A percentile compares a stretch with the other conserved stretches of the same genome.
Evolutionary conservation across 2,797 vertebrate species (phyloP).

Genomic region (Percopsis omiscomaycus): DNA sequence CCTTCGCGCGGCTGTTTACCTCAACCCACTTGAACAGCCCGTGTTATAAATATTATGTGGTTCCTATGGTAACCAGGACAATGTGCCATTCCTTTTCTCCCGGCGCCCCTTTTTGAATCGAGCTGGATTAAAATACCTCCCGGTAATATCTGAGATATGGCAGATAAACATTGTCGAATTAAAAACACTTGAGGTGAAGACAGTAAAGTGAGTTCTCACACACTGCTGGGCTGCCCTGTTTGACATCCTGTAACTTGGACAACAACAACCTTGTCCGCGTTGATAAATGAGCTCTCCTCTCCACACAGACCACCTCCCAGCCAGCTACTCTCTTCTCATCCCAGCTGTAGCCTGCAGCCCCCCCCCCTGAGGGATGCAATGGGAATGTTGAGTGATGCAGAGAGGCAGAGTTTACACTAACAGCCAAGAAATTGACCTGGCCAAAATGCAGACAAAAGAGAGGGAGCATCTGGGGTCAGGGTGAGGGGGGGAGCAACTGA

Average conservation of each 20-base stretch:
- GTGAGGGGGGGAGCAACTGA: conserved; percentile 25
- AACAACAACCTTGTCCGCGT: conserved; percentile 24
- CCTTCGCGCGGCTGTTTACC: conserved; percentile 38
- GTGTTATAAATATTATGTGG: conserved; percentile 59
- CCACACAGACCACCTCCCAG: conserved; percentile 10
- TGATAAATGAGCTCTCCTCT: conserved; percentile 1
- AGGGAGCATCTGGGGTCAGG: conserved; percentile 7
- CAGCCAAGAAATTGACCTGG: conserved; percentile 33
- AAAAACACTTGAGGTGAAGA: conserved; percentile 27
- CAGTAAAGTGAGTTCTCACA: neutral
- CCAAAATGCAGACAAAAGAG: conserved; percentile 32
- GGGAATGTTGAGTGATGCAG: conserved; percentile 26
- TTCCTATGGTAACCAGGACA: conserved; percentile 54
- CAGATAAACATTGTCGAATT: neutral
- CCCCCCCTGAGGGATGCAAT: neutral
- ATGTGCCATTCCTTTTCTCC: conserved; percentile 50
- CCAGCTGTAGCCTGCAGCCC: neutral
- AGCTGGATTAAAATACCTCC: conserved; percentile 25
- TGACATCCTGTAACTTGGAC: conserved; percentile 22
- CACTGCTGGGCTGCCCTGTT: conserved; percentile 10
- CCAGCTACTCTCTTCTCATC: conserved; percentile 25
- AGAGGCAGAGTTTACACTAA: conserved; percentile 28
- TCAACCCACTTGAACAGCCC: conserved; percentile 52
- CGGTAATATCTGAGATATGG: conserved; percentile 20
- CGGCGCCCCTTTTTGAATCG: conserved; percentile 32